These are phyloP conservation scores for Lates japonicus DNA, from an alignment of 2,797 vertebrate species.

Conservation along the genomic window DNA sequence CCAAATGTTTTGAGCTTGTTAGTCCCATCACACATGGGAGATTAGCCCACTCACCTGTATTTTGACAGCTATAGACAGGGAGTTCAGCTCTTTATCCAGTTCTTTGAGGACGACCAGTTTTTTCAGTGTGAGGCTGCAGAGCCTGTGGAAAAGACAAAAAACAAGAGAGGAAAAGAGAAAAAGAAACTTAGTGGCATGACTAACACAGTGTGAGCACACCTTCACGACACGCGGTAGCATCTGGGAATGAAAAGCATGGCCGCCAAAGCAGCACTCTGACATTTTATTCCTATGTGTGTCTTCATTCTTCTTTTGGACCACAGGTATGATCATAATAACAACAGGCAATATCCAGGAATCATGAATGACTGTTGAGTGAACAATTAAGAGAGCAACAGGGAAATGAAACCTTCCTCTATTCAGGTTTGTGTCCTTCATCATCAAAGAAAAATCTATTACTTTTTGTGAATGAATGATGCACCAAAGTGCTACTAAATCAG, in stretches of 20 bases:
- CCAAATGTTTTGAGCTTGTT: constrained; percentile 26
- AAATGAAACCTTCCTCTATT: constrained; percentile 24
- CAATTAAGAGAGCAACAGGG: background rate
- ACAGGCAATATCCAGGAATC: background rate
- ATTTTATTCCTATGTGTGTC: background rate
- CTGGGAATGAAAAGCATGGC: constrained; percentile 6
- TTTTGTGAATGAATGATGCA: constrained; percentile 18
- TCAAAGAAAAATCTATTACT: constrained; percentile 3
- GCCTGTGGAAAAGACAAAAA: constrained; percentile 68
- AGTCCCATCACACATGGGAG: constrained; percentile 24
- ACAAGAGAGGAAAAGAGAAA: constrained; percentile 20
- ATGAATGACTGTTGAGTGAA: background rate
- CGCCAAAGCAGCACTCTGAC: background rate
- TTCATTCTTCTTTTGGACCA: constrained; percentile 4
- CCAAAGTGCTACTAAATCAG: constrained; percentile 12
- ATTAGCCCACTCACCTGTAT: constrained; percentile 84
- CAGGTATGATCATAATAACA: constrained; percentile 12
- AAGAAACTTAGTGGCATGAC: constrained; percentile 37
- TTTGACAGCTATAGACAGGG: constrained; percentile 89
- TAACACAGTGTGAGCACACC: constrained; percentile 28
- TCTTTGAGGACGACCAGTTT: constrained; percentile 88
- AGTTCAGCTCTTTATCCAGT: constrained; percentile 88
- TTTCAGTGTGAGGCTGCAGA: constrained; percentile 89
- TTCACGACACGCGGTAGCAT: constrained; percentile 13
- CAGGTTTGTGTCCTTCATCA: background rate